A percentile compares a stretch with the other conserved stretches of the same genome.
Conservation (phyloP, 2,113 vertebrate species). For the Steatornis caripensis region DNA sequence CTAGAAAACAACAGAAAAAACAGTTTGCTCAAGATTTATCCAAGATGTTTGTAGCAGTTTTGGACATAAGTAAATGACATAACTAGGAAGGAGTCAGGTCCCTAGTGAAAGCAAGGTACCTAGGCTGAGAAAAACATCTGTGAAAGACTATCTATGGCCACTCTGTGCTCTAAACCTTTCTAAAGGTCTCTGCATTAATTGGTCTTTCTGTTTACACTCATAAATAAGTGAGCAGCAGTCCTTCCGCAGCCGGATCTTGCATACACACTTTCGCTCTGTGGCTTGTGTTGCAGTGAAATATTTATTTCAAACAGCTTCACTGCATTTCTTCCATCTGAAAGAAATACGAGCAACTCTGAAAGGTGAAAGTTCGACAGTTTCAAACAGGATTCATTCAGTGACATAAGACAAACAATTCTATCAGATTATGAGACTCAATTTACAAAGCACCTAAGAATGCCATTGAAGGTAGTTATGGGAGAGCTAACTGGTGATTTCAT, state of each 20-base stretch:
- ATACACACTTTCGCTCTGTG: neutral
- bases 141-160: neutral
- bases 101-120: neutral
- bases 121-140: neutral
- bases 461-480: neutral
- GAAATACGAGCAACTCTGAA: neutral
- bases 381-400: neutral
- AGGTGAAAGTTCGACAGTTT: neutral
- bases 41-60: neutral
- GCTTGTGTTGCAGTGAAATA: constrained; percentile 3
- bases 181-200: constrained; percentile 34
- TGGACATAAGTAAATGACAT: neutral
- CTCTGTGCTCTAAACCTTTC: neutral
- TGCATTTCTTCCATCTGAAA: neutral
- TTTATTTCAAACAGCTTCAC: constrained; percentile 19
- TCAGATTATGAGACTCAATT: neutral
- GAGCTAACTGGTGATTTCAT: neutral
- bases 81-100: neutral
- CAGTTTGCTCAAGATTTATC: neutral
- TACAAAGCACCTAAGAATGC: neutral
- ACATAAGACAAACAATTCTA: neutral
- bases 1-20: neutral
- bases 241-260: neutral
- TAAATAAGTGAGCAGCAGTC: constrained; percentile 50
- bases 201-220: constrained; percentile 40